These are phyloP conservation scores for Meteorus colon DNA, from an alignment of 2,888 invertebrate genomes.

Conservation along the genomic window DNA sequence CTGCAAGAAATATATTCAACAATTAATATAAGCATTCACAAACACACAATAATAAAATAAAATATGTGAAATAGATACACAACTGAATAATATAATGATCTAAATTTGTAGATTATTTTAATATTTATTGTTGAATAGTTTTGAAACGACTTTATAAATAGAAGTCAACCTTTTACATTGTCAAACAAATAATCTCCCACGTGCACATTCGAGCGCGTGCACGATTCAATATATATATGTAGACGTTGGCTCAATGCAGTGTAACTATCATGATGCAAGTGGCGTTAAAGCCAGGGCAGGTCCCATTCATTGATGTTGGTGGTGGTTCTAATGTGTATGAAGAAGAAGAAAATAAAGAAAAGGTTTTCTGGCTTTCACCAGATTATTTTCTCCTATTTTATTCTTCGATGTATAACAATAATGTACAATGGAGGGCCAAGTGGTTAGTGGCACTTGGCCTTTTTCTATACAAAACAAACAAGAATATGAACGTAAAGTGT, in stretches of 20 bases:
- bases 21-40: neutral
- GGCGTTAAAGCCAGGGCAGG: constrained; percentile 64
- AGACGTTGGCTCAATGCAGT: neutral
- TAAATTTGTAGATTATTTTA: neutral
- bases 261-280: constrained; percentile 62
- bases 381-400: too few relatives aligned
- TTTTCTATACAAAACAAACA: too few relatives aligned
- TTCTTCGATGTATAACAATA: too few relatives aligned
- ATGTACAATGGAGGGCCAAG: neutral
- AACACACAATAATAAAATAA: neutral
- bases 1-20: constrained; percentile 15
- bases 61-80: neutral
- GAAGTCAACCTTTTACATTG: neutral
- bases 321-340: constrained; percentile 18
- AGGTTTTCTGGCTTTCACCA: too few relatives aligned
- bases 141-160: neutral
- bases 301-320: constrained; percentile 70
- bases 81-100: neutral
- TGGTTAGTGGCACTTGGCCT: neutral
- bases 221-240: constrained; percentile 12
- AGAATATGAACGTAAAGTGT: too few relatives aligned
- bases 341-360: too few relatives aligned
- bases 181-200: constrained; percentile 17
- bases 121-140: neutral
- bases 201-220: constrained; percentile 9